Evolutionary conservation across 2,797 vertebrate genomes (phyloP).

Genomic region (Acridotheres tristis): DNA sequence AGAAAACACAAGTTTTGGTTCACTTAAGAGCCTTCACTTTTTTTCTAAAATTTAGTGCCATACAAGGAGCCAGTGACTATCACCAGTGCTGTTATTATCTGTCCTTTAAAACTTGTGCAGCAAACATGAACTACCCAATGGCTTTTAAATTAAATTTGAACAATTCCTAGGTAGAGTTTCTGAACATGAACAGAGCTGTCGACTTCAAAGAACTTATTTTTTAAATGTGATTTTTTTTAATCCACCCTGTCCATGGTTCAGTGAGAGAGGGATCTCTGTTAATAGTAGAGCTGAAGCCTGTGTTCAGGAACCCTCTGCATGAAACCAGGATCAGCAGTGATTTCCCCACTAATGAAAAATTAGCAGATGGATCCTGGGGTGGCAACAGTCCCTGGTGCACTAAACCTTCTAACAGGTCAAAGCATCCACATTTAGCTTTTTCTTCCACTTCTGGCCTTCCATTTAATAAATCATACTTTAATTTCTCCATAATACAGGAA

Average conservation of each 20-base stretch:
- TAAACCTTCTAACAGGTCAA: not conserved
- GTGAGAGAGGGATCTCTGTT: not conserved
- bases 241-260: slow-evolving; percentile 55
- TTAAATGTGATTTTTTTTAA: not conserved
- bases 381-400: not conserved
- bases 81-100: not conserved
- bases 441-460: not conserved
- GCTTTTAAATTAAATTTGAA: not conserved
- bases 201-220: not conserved
- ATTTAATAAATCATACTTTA: not conserved
- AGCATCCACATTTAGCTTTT: not conserved
- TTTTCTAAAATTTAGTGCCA: not conserved
- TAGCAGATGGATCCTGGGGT: not conserved
- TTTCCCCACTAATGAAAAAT: not conserved
- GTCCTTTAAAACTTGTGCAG: not conserved
- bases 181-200: not conserved
- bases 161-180: not conserved
- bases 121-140: not conserved
- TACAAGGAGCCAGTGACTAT: not conserved
- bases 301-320: not conserved
- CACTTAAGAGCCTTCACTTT: not conserved
- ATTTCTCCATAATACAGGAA: not conserved
- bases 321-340: slow-evolving; percentile 11
- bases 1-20: not conserved
- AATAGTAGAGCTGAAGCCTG: not conserved